Conservation (phyloP, 2,113 vertebrate species). For the Buteo buteo region DNA sequence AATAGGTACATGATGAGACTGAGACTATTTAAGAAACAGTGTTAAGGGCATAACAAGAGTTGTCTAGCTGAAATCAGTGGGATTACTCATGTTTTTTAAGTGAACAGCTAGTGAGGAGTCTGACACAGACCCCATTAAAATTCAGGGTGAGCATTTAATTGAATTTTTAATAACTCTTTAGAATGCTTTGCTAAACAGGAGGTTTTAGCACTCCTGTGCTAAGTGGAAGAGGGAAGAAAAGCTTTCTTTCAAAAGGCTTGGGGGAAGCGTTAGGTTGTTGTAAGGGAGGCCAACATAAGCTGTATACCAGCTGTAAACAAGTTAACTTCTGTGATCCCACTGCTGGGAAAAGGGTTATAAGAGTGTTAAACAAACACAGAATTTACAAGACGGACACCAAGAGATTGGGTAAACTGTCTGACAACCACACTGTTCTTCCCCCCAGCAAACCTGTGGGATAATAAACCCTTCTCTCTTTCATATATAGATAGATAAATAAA, state of each 20-base stretch:
- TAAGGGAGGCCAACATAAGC: background rate
- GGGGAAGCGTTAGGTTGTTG: background rate
- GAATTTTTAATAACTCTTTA: background rate
- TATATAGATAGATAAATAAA: background rate
- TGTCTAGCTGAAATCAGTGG: background rate
- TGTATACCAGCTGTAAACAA: background rate
- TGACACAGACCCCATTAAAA: background rate
- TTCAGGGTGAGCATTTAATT: background rate
- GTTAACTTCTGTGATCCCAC: background rate
- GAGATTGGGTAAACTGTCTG: background rate
- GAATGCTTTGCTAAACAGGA: background rate
- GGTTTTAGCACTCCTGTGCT: background rate
- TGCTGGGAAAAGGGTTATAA: background rate
- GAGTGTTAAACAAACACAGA: constrained; percentile 24
- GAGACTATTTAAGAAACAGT: background rate
- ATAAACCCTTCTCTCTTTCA: background rate
- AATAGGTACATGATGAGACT: background rate
- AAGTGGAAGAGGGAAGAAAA: background rate
- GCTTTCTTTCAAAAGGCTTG: background rate
- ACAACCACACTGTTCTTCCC: background rate
- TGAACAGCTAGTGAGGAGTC: background rate
- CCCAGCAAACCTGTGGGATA: background rate
- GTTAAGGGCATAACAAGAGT: background rate
- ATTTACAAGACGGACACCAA: constrained; percentile 12
- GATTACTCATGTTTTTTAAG: background rate